These are phyloP conservation scores for Listronotus bonariensis DNA, from an alignment of 1,140 invertebrate species.

Conservation along the genomic window DNA sequence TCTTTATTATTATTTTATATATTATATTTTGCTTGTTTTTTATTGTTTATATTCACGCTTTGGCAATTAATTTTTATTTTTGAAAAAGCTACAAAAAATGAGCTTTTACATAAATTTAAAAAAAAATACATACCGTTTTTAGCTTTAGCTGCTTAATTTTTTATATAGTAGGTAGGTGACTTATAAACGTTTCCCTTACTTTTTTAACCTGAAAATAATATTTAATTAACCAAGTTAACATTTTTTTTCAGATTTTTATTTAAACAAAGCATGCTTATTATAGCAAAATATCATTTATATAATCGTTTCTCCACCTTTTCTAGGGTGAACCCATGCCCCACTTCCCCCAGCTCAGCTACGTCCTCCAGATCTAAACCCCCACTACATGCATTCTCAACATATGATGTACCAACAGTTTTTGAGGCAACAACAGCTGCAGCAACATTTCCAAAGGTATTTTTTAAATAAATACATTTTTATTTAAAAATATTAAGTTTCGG, in stretches of 20 bases:
- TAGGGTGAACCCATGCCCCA: constrained; percentile 66
- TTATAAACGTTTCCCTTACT: no score
- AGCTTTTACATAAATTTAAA: no score
- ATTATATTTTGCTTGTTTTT: background rate
- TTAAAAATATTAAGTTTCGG: no score
- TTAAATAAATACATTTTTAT: background rate
- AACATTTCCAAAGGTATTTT: constrained; percentile 51
- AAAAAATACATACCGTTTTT: no score
- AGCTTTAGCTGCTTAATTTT: no score
- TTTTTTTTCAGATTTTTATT: constrained; percentile 4
- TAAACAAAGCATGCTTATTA: background rate
- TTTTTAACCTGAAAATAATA: no score
- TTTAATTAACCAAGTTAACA: background rate
- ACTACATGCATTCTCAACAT: constrained; percentile 65
- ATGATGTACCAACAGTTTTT: constrained; percentile 72
- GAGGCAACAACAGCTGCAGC: constrained; percentile 57
- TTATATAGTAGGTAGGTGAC: no score
- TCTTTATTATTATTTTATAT: background rate
- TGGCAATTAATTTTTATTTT: no score
- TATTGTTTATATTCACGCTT: no score
- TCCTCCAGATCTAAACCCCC: constrained; percentile 45
- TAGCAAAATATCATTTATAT: background rate
- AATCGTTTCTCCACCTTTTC: constrained; percentile 12
- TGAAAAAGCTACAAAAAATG: no score
- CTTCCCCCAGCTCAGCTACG: constrained; percentile 53